Conservation (phyloP, 2,113 vertebrate species). For the Coracopsis vasa region DNA sequence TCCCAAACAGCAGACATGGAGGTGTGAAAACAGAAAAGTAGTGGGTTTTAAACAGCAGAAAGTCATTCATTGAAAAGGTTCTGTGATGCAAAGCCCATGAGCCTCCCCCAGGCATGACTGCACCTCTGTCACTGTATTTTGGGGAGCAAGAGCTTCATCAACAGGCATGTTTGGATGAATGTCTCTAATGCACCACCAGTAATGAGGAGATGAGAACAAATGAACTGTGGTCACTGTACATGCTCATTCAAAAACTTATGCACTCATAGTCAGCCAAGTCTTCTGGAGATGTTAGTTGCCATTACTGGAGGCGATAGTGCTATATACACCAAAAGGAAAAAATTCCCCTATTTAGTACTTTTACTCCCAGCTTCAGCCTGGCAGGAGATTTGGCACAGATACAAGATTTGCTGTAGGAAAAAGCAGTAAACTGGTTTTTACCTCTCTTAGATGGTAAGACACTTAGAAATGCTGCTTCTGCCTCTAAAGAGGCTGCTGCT, state of each 20-base stretch:
- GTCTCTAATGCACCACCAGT: rapidly evolving
- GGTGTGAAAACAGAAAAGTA: background rate
- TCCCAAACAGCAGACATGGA: background rate
- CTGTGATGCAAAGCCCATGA: background rate
- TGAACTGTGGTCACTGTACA: background rate
- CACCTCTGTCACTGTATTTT: background rate
- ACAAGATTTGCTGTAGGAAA: background rate
- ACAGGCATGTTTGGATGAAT: rapidly evolving
- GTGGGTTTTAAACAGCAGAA: background rate
- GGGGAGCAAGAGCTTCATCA: background rate
- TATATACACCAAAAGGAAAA: background rate
- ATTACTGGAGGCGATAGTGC: background rate
- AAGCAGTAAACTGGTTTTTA: background rate
- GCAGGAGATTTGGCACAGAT: background rate
- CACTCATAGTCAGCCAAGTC: background rate
- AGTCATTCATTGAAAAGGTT: background rate
- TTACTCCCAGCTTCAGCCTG: background rate
- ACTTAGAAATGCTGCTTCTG: background rate
- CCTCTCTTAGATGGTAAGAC: background rate
- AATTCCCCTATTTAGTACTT: background rate
- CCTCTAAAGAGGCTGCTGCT: background rate
- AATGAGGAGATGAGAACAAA: background rate
- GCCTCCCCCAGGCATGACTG: background rate
- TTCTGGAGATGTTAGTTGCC: background rate
- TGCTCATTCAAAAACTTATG: background rate